Base-by-base conservation (phyloP, 2,113 vertebrate species). In the Gobius niger region DNA sequence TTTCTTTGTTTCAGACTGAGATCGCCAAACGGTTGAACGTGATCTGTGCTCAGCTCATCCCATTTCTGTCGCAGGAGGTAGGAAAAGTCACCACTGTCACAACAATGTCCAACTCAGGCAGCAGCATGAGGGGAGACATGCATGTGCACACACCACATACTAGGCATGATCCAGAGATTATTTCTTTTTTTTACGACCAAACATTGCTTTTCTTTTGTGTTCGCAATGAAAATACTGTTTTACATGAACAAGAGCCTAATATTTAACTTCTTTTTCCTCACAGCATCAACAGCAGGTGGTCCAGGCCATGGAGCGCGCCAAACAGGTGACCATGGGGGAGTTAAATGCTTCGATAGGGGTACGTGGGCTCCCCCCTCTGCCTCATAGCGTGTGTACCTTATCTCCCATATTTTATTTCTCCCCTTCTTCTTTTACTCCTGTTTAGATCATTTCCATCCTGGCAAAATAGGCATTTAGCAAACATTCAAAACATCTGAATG, bases 201-300 rank as follows among this genome's bases (percentile, higher is more conserved):
- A 65, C 57, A 69, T 19, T 53, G 1, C n/a, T 74, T 40, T 64
- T 64, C 19, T 40, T 3, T 7, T 57, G 1, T 50, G 5, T 15
- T 14, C 15, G 47, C 14, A n/a, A 41, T 60, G 8, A 9, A n/a
- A 60, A 60, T 60, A 15, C 9, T 86, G 67, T 76, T 73, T 34
- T 34, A 34, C 24, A 34, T 34, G 24, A 34, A 34, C 24, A 34
- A 34, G 24, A 14, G 6, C 15, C 14, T n/a, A 42, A 42, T 16
- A 44, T 44, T 60, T 40, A 42, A 9, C 14, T 8, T 41, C 7
- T 60, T 63, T 63, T 19, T 63, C 9, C 41, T 70, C 59, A 46
- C 92, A 98, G 96, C 96, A 98, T 63, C 96, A 98, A 84, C 96
- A 97, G 87, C 96, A 98, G 85, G 96, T 98, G 81, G 91, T 98